These are phyloP conservation scores for Picus viridis DNA, from an alignment of 2,797 vertebrate species.

Conservation along the genomic window DNA sequence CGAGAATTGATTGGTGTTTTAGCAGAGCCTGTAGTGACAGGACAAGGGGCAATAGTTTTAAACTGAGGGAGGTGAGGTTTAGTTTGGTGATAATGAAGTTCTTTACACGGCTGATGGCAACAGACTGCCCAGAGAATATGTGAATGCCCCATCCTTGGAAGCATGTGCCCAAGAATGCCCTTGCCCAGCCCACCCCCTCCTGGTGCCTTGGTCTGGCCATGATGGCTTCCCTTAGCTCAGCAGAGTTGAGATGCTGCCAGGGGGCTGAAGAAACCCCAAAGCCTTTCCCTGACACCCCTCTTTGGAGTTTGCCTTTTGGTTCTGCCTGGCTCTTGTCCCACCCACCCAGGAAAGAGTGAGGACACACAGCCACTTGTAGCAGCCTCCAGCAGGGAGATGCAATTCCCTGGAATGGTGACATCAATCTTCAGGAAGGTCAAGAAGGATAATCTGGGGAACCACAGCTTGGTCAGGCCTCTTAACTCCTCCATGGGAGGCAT, in stretches of 20 bases:
- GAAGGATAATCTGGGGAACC: not conserved
- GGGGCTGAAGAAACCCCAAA: not conserved
- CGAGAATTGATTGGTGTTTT: too few relatives aligned
- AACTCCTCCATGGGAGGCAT: not conserved
- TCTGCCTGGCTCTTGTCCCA: not conserved
- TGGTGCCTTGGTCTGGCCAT: not conserved
- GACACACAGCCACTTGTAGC: not conserved
- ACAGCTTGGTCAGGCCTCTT: not conserved
- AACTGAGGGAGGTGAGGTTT: not conserved
- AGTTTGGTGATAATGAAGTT: too few relatives aligned
- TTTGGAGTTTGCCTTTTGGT: not conserved
- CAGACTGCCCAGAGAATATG: not conserved
- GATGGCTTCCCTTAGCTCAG: not conserved
- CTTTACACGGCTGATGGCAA: too few relatives aligned
- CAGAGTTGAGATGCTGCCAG: not conserved
- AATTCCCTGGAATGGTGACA: not conserved
- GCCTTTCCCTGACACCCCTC: not conserved
- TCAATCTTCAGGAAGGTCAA: too few relatives aligned
- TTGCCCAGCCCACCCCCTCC: not conserved
- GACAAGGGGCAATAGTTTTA: not conserved
- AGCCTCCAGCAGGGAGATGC: not conserved
- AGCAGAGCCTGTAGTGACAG: not conserved
- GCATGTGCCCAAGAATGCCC: not conserved
- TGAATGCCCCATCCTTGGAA: not conserved
- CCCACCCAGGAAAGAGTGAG: not conserved